phyloP scores from a whole-genome alignment of 2,888 invertebrate genomes.

The Phoronis australis region DNA sequence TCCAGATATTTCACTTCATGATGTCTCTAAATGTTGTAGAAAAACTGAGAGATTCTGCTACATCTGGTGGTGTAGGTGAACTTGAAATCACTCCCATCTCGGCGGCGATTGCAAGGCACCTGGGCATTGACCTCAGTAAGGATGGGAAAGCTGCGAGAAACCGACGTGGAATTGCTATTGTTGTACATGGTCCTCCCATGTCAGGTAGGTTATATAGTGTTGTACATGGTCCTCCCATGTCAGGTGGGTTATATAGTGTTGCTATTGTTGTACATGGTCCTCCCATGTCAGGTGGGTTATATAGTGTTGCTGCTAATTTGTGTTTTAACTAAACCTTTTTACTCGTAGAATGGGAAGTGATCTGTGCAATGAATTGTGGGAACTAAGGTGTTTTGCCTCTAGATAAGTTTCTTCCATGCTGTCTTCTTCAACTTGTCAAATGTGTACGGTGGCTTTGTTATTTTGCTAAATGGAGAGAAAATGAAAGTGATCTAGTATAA shows the following conservation, averaged over 20 bases:
- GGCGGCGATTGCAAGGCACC: constrained; percentile 50
- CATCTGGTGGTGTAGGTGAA: constrained; percentile 44
- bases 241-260: constrained; percentile 49
- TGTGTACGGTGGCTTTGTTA: too few species aligned
- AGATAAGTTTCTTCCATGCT: too few species aligned
- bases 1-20: too few species aligned
- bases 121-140: constrained; percentile 50
- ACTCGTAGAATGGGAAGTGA: too few species aligned
- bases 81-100: constrained; percentile 53
- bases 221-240: too few species aligned
- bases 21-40: not conserved
- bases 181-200: constrained; percentile 52
- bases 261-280: constrained; percentile 52
- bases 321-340: too few species aligned
- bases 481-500: too few species aligned
- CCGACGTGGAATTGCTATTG: constrained; percentile 49
- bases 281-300: constrained; percentile 49
- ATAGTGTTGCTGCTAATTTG: too few species aligned
- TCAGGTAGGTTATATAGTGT: constrained; percentile 49
- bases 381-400: too few species aligned
- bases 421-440: too few species aligned
- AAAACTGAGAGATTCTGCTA: constrained; percentile 14
- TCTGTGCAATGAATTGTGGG: too few species aligned
- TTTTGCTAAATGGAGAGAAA: too few species aligned
- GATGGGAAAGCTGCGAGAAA: constrained; percentile 52